Base-by-base conservation (phyloP, 1,140 invertebrate genomes). In the Pogonomyrmex californicus region DNA sequence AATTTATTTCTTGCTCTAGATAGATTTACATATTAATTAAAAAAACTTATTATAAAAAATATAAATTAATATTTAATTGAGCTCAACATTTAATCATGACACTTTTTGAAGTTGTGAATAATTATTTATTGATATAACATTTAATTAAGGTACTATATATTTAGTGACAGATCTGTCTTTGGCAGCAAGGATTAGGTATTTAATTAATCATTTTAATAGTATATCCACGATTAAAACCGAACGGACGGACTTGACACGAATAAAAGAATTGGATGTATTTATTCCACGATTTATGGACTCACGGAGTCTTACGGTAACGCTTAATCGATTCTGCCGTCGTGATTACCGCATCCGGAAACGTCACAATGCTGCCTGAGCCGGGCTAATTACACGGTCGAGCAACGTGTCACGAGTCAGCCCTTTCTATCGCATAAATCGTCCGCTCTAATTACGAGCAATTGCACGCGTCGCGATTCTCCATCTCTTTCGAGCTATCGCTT, bases 391-490 rank as follows among this genome's bases (percentile, higher is more conserved):
- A 83, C 79, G 79, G 79, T 83, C 68, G 79, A 75, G 68, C 79
- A 75, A 83, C 79, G 41, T 83, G 68, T 83, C 79, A 83, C 79
- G 79, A 83, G 79, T 83, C 79, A 83, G 79, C 79, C 68, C 78
- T 81, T 81, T 81, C 78, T 44, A 60, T 75, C 68, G 54, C 79
- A 83, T 83, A 83, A 83, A 83, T 83, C 68, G 68, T 62, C 56
- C 36, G 54, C 68, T 83, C 79, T 83, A 83, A 83, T 75, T 83
- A 83, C 54, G 66, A 60, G 79, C 79, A 83, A 75, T 83, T 75
- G 68, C 79, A 83, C 56, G 68, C 79, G 56, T 83, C 68, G 68
- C 79, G 44, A 63, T 47, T 73, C 23, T 17, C 33, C 3, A 36
- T 41, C 73, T 23, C 56, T 58, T 36, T 44, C 79, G 7, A 58